Conservation (phyloP, 1,140 invertebrate species). For the Sinonovacula constricta region DNA sequence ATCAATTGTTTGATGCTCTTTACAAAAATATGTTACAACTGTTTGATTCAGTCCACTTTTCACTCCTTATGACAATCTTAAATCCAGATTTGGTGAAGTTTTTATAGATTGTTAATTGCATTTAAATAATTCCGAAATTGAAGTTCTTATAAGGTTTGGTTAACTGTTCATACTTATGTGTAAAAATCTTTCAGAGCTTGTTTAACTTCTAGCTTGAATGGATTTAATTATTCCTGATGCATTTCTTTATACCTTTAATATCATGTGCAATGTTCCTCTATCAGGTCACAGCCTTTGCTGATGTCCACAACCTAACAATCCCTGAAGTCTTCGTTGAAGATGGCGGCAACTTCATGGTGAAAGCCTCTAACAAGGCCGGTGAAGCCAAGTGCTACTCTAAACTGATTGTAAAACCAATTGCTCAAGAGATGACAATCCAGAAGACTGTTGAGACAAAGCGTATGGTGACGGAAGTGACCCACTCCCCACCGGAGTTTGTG, state of each 20-base stretch:
- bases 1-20: too few relatives aligned
- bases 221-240: background rate
- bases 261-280: slow-evolving; percentile 79
- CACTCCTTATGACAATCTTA: too few relatives aligned
- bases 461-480: slow-evolving; percentile 55
- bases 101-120: too few relatives aligned
- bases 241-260: background rate
- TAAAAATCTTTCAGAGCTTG: too few relatives aligned
- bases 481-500: slow-evolving; percentile 76
- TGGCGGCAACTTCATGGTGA: slow-evolving; percentile 93
- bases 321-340: slow-evolving; percentile 82
- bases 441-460: slow-evolving; percentile 27
- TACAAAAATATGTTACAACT: too few relatives aligned
- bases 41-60: too few relatives aligned
- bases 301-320: slow-evolving; percentile 85
- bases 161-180: too few relatives aligned
- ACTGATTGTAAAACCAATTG: slow-evolving; percentile 79
- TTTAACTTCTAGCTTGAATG: too few relatives aligned
- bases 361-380: slow-evolving; percentile 86
- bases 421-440: slow-evolving; percentile 19
- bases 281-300: slow-evolving; percentile 92
- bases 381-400: slow-evolving; percentile 79
- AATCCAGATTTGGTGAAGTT: too few relatives aligned
- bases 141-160: too few relatives aligned
- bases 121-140: too few relatives aligned